Base-by-base conservation (phyloP, 2,113 vertebrate genomes). In the Pionites leucogaster region DNA sequence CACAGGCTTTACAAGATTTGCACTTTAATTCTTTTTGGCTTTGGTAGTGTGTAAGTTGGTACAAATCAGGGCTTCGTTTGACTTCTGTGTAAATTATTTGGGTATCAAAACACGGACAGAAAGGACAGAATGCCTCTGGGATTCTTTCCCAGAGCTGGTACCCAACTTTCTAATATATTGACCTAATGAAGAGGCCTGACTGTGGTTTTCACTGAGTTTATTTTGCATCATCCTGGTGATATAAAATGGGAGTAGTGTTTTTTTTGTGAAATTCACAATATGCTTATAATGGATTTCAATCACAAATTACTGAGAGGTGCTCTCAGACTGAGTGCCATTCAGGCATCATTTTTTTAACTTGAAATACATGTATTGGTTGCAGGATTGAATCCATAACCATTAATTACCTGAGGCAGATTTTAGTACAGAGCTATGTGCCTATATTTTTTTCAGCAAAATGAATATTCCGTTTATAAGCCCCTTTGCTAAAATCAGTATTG, bases 341-440 rank as follows among this genome's bases (percentile, higher is more conserved):
- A 78, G 68, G 68, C 79, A 60, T 92, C 33, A 67, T 88, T 93
- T 94, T 94, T 94, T 92, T 31, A 83, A 83, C 82, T 88, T 86
- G 79, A 93, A 95, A 86, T 92, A 44, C 14, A 88, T 71, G 68
- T 93, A 91, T 81, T 70, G 71, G 35, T 91, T 95, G 88, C 86
- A 93, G 92, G 88, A 94, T 84, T 92, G 76, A 90, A 88, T 93
- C 86, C 69, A 64, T 95, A 86, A 88, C 20, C 7, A 93, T 95
- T 96, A 95, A 95, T 93, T 92, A 94, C 80, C 60, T 37, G 35
- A 86, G 82, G 75, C 92, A 81, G 90, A 95, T 93, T 94, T 94
- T 96, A 96, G 64, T 64, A 52, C 39, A 11, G 39, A 7, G 0
- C 84, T 94, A 92, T 71, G 39, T 44, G 90, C 76, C 60, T 79